Evolutionary conservation across 2,113 vertebrate genomes (phyloP).

Genomic region (Grammomys dolichurus): DNA sequence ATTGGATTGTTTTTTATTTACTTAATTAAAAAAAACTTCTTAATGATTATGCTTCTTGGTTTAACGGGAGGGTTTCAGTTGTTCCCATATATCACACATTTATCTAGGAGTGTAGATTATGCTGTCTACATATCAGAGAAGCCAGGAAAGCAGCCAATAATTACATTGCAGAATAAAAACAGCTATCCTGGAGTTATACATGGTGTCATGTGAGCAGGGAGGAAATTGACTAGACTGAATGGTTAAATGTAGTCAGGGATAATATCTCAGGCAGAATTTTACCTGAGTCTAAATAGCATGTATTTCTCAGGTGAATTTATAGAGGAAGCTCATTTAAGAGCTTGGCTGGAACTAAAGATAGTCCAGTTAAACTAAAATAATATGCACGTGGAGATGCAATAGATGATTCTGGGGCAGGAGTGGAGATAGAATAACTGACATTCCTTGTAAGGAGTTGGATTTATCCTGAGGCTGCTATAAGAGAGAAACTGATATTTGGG

Average conservation of each 20-base stretch:
- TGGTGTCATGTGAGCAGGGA: accelerated
- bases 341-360: background rate
- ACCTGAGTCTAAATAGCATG: background rate
- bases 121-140: background rate
- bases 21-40: background rate
- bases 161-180: background rate
- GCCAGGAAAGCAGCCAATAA: background rate
- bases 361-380: background rate
- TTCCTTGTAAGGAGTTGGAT: background rate
- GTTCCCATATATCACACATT: background rate
- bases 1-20: background rate
- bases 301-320: background rate
- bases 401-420: background rate
- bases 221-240: background rate
- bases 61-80: background rate
- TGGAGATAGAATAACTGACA: background rate
- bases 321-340: background rate
- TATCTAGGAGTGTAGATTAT: background rate
- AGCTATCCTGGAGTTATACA: accelerated
- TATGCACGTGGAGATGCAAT: accelerated
- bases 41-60: background rate
- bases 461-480: background rate
- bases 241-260: accelerated
- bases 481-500: background rate
- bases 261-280: background rate